phyloP scores from a whole-genome alignment of 1,140 invertebrate genomes.

The Episyrphus balteatus region DNA sequence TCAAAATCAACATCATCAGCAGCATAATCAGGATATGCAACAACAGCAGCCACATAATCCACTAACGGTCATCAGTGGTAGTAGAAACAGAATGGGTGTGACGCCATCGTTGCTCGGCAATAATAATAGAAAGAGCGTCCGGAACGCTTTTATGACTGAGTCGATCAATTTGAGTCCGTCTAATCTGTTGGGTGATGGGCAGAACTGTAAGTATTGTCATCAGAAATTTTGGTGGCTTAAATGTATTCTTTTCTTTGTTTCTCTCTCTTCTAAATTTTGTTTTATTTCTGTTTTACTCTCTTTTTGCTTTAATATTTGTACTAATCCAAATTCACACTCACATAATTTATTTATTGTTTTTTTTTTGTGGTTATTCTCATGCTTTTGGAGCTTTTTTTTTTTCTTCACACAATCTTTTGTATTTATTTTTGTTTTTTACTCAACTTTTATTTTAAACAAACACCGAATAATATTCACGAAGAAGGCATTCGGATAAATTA shows the following conservation, averaged over 20 bases:
- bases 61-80: constrained; percentile 8
- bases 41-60: constrained; percentile 8
- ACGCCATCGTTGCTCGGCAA: constrained; percentile 15
- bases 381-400: neutral
- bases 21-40: constrained; percentile 5
- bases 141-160: constrained; percentile 51
- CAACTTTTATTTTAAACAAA: neutral
- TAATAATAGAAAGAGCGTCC: constrained; percentile 31
- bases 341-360: neutral
- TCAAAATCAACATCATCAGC: constrained; percentile 9
- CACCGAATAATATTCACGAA: neutral
- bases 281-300: too few species aligned
- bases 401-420: neutral
- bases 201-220: constrained; percentile 9
- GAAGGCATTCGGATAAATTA: neutral
- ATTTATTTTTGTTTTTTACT: neutral
- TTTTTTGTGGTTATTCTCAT: neutral
- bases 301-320: neutral
- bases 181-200: constrained; percentile 2
- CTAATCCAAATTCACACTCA: neutral
- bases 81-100: constrained; percentile 17
- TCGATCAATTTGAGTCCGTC: constrained; percentile 52
- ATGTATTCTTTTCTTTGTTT: too few species aligned
- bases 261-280: too few species aligned
- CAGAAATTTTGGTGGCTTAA: neutral